A percentile compares a stretch with the other conserved stretches of the same genome.
These are phyloP conservation scores for Embiotoca jacksoni DNA, from an alignment of 2,113 vertebrate species.

Conservation along the genomic window DNA sequence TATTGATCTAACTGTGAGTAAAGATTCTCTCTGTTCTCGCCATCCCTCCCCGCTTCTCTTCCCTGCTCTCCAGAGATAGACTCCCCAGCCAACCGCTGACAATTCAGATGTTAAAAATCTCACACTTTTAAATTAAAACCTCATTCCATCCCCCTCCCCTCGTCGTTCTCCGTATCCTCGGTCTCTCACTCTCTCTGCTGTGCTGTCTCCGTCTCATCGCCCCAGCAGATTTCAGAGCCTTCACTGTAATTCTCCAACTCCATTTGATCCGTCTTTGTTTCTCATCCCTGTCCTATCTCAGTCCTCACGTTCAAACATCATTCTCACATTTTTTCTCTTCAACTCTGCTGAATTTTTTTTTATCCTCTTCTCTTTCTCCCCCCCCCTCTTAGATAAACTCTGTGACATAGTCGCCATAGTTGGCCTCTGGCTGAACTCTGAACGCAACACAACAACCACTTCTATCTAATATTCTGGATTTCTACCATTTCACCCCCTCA, in stretches of 20 bases:
- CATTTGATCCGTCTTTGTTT: slow-evolving; percentile 45
- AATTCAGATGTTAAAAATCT: slow-evolving; percentile 67
- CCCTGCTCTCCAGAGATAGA: slow-evolving; percentile 53
- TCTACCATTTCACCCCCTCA: slow-evolving; percentile 31
- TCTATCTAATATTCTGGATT: slow-evolving; percentile 55
- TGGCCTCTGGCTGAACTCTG: slow-evolving; percentile 60
- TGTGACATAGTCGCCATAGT: background rate
- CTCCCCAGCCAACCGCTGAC: slow-evolving; percentile 45
- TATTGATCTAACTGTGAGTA: slow-evolving; percentile 72
- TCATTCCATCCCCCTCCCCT: slow-evolving; percentile 9
- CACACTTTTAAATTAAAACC: slow-evolving; percentile 70
- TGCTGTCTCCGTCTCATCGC: background rate
- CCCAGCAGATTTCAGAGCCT: slow-evolving; percentile 8
- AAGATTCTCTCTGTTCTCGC: slow-evolving; percentile 45
- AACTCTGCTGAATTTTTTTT: background rate
- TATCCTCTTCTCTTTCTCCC: background rate
- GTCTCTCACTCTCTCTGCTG: background rate
- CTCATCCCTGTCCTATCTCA: background rate
- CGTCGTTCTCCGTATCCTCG: slow-evolving; percentile 6
- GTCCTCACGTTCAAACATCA: slow-evolving; percentile 15
- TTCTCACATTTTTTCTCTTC: slow-evolving; percentile 26
- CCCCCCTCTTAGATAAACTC: slow-evolving; percentile 1
- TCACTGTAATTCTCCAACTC: slow-evolving; percentile 40
- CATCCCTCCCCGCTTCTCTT: slow-evolving; percentile 7
- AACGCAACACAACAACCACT: slow-evolving; percentile 33